Evolutionary conservation across 53 echinoderm and acorn worm species (phyloP), one percentile per base, ranked within the genome.

Genomic region (Temnopleurus reevesii): DNA sequence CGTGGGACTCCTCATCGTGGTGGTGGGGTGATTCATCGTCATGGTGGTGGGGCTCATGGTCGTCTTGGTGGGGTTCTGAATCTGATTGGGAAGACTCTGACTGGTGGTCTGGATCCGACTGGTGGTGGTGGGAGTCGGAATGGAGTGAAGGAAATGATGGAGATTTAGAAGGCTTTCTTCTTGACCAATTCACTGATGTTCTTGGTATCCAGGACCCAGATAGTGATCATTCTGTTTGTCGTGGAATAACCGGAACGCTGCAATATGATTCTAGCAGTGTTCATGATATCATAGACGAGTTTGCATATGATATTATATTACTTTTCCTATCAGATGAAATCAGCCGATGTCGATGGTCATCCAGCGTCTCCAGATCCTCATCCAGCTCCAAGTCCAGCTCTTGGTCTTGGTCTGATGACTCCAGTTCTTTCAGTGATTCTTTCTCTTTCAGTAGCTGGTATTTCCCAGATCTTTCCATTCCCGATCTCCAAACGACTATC

Each of bases 191-290:
- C 46, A 30, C 53, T 21, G 86, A 85, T 45, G 61, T n/a, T 27
- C 43, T 60, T 6, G 61, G 83, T 35, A 83, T 83, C 28, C 18
- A 15, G 19, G 83, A 83, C 51, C 54, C 55, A 9, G 57, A 59
- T 28, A 46, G 30, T 28, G 49, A 85, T 28, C 58, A 25, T 0
- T 85, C 63, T 28, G 45, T 85, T 9, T 85, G 86, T 24, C 86
- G 86, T 53, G 86, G 86, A 6, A 23, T 85, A 19, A 85, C 86
- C 43, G 86, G 86, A 1, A 85, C 86, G 9, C 41, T 85, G 61
- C 59, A 85, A 45, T 85, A 85, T 12, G 86, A 85, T 60, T 60
- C 86, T 0, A 59, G 86, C 24, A 49, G 49, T 24, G 86, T 85
- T 10, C 59, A 61, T 45, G 86, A 85, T 4, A 38, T 85, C 4